Percentiles rank a stretch among this genome's conserved stretches.
These are phyloP conservation scores for Neodiprion virginianus DNA, from an alignment of 1,140 invertebrate species.

Conservation along the genomic window DNA sequence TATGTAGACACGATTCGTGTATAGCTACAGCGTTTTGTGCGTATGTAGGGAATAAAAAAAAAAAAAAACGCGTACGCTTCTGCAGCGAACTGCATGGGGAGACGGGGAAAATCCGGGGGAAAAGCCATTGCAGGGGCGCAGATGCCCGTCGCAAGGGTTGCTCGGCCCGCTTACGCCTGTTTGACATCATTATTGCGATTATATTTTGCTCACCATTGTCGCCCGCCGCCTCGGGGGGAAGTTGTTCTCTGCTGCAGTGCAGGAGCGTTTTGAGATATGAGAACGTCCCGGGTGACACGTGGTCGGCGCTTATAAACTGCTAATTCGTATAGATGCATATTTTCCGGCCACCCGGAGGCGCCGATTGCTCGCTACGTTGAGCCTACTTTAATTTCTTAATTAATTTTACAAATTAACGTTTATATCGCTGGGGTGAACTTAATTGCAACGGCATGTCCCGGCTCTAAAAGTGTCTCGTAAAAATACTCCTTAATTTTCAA, in stretches of 20 bases:
- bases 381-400: conserved; percentile 45
- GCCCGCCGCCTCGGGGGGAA: neutral
- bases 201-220: conserved; percentile 10
- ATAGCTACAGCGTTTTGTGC: conserved; percentile 14
- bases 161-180: conserved; percentile 34
- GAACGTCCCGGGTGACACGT: neutral
- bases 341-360: neutral
- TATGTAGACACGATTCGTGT: too few species aligned
- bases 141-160: conserved; percentile 48
- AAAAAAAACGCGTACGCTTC: conserved; percentile 48
- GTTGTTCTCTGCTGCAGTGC: neutral
- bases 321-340: neutral
- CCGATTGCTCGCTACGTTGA: neutral
- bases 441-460: conserved; percentile 42
- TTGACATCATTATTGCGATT: conserved; percentile 56
- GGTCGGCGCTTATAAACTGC: neutral
- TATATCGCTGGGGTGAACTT: conserved; percentile 29
- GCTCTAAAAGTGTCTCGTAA: conserved; percentile 39
- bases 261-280: neutral
- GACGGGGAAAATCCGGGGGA: neutral
- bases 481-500: conserved; percentile 32
- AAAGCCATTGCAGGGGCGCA: conserved; percentile 24
- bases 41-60: conserved; percentile 20
- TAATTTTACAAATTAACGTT: conserved; percentile 54
- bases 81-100: conserved; percentile 11